phyloP scores from a whole-genome alignment of 2,797 vertebrate genomes.

The Scyliorhinus canicula region DNA sequence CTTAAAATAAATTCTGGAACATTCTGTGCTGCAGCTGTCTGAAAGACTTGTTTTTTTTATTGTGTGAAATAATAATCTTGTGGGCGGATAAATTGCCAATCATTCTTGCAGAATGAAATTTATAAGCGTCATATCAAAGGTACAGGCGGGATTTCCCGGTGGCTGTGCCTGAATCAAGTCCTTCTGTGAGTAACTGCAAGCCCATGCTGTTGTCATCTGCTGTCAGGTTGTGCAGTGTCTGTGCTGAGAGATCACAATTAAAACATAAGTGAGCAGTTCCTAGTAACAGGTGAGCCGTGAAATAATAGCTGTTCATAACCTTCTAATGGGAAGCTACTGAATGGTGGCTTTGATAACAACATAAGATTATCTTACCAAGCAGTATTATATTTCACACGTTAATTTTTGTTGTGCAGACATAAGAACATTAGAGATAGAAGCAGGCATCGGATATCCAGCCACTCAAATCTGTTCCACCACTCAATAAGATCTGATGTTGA shows the following conservation, averaged over 20 bases:
- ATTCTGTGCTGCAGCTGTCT: background rate
- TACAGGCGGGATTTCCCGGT: background rate
- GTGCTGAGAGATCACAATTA: background rate
- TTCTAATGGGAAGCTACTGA: background rate
- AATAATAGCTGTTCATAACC: background rate
- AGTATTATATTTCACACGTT: background rate
- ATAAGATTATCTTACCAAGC: no score
- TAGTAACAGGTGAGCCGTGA: background rate
- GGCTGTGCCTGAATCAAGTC: background rate
- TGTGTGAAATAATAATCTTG: background rate
- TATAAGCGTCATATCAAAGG: background rate
- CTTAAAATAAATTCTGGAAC: background rate
- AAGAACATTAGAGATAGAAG: background rate
- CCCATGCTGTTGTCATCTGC: background rate
- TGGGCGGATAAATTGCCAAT: conserved; percentile 14
- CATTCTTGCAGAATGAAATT: background rate
- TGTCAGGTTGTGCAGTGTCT: background rate
- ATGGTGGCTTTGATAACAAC: background rate
- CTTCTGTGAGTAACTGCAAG: background rate
- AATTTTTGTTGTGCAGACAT: background rate
- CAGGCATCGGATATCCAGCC: background rate
- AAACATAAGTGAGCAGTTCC: background rate
- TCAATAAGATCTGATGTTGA: background rate
- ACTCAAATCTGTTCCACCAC: background rate
- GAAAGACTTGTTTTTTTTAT: background rate